Conservation (phyloP, 2,797 vertebrate genomes). For the Steatocranus sp. region DNA sequence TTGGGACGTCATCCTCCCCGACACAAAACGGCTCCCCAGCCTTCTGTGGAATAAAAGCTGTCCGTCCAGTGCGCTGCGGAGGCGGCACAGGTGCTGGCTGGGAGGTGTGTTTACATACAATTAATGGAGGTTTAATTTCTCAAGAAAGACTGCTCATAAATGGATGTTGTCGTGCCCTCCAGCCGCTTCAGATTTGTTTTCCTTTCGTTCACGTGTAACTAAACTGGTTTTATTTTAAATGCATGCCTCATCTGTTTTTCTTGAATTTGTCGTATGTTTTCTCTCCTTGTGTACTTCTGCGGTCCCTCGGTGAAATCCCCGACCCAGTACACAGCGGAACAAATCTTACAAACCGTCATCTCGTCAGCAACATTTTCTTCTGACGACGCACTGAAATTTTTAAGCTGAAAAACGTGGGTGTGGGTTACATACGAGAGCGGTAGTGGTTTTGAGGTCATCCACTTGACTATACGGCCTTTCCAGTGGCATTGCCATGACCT, state of each 20-base stretch:
- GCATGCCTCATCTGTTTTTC: not conserved
- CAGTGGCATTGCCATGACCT: not conserved
- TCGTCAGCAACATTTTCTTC: slow-evolving; percentile 14
- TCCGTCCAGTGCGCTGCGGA: not conserved
- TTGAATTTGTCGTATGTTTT: not conserved
- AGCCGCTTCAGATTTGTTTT: not conserved
- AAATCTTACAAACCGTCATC: not conserved
- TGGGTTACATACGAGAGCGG: not conserved
- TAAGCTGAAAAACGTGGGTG: slow-evolving; percentile 42
- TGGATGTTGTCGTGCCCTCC: not conserved
- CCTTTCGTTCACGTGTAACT: too few species aligned
- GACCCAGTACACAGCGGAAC: slow-evolving; percentile 4
- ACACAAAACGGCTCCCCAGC: not conserved
- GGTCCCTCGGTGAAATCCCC: slow-evolving; percentile 18
- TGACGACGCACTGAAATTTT: not conserved
- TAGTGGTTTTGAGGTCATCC: slow-evolving; percentile 22
- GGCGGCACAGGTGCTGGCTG: not conserved
- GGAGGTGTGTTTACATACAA: not conserved
- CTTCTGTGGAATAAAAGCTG: not conserved
- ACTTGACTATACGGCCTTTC: not conserved
- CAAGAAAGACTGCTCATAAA: not conserved
- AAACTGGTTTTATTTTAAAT: not conserved
- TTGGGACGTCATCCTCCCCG: not conserved
- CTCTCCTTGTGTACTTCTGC: not conserved
- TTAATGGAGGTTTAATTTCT: not conserved